Base-by-base conservation (phyloP, 2,888 invertebrate genomes). In the Agonum fuliginosum region DNA sequence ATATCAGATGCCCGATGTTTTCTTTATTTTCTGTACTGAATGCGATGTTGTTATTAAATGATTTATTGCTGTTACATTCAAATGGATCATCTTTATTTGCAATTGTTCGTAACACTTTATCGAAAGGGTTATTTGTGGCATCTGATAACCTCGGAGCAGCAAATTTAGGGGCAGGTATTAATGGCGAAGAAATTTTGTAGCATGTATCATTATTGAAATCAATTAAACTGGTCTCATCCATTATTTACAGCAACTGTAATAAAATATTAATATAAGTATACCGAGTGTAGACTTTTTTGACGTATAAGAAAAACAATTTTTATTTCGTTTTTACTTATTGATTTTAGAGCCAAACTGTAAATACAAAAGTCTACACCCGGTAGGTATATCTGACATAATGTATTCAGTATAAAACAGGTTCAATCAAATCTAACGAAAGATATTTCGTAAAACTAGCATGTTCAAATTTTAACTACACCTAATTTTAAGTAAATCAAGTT, bases 81-180 rank as follows among this genome's bases (percentile, higher is more conserved):
- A 74, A 74, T 62, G 62, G 74, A 74, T 62, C 74, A 62, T 74
- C 65, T 62, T 58, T 73, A 58, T 62, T 74, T 2, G 46, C 19
- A 14, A 74, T 24, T 19, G 22, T 74, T 20, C 62, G 62, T n/a
- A 74, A 20, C 4, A 74, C 65, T 74, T 74, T 74, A 62, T 74
- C 74, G 24, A 74, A 74, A 17, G 74, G 74, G 46, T 74, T 74
- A 62, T 65, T 74, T 14, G 43, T 65, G 10, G 20, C 6, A 46
- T 62, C 62, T 6, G 27, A 74, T 43, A 74, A 27, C 22, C 41
- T 41, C 3, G 74, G 65, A 4, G 19, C 17, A 19, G 6, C 27
- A 43, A 17, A 24, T 27, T 12, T 51, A 24, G 65, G 74, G 41
- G 37, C 22, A 20, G 73, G 73, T 37, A 73, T 73, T 0, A 73